Percentiles rank a stretch among this genome's conserved stretches.
Conservation (phyloP, 2,888 invertebrate genomes). For the Dione juno region DNA sequence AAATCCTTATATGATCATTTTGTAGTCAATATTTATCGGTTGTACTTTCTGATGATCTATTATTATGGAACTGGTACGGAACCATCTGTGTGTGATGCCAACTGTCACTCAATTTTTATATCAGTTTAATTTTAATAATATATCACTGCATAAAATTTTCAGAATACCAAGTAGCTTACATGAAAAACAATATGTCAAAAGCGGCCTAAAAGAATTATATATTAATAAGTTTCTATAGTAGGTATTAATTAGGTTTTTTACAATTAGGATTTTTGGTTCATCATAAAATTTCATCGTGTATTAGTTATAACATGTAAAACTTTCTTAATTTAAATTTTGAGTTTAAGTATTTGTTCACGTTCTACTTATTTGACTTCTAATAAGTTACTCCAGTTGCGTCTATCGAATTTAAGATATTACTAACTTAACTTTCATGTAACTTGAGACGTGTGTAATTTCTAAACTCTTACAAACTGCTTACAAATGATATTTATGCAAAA, state of each 20-base stretch:
- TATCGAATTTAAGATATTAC: slow-evolving; percentile 32
- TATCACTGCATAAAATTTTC: too few relatives aligned
- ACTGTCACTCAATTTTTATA: too few relatives aligned
- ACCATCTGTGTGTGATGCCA: too few relatives aligned
- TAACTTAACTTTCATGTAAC: slow-evolving; percentile 3
- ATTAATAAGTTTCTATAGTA: too few relatives aligned
- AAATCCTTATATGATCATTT: too few relatives aligned
- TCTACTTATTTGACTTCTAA: slow-evolving; percentile 29
- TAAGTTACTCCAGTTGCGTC: slow-evolving; percentile 29
- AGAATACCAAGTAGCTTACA: too few relatives aligned
- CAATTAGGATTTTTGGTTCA: background rate
- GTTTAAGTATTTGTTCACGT: slow-evolving; percentile 21
- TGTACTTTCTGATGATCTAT: too few relatives aligned
- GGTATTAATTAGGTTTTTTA: background rate
- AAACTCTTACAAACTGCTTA: slow-evolving; percentile 14
- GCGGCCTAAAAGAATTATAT: too few relatives aligned
- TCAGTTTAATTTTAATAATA: too few relatives aligned
- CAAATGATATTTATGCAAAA: background rate
- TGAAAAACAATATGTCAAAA: too few relatives aligned
- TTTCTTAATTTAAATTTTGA: slow-evolving; percentile 25
- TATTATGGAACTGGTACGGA: too few relatives aligned
- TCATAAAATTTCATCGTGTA: background rate
- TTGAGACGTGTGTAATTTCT: slow-evolving; percentile 29
- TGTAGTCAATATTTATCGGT: too few relatives aligned
- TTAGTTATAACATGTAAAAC: slow-evolving; percentile 20